These are phyloP conservation scores for Etheostoma perlongum DNA, from an alignment of 2,797 vertebrate genomes.

Conservation along the genomic window DNA sequence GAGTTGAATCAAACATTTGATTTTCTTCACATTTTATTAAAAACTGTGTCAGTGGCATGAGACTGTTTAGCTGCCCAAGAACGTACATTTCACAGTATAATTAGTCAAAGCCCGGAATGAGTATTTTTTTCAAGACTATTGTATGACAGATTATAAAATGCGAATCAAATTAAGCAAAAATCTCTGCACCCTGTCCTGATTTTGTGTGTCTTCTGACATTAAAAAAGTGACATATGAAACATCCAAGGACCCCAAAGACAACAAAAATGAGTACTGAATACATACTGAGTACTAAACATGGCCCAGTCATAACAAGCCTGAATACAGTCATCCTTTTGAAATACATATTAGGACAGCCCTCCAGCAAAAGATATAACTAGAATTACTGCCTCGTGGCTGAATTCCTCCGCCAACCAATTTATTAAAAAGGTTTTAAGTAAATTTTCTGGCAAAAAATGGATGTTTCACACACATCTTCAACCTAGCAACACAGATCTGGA, in stretches of 20 bases:
- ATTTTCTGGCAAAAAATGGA: too few species aligned
- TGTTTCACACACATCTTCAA: too few species aligned
- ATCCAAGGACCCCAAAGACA: slow-evolving; percentile 39
- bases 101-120: background rate
- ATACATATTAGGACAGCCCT: background rate
- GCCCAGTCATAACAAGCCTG: slow-evolving; percentile 12
- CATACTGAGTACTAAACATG: slow-evolving; percentile 10
- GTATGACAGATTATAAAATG: background rate
- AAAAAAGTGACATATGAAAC: slow-evolving; percentile 38
- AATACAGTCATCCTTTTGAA: slow-evolving; percentile 25
- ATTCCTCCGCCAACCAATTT: too few species aligned
- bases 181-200: background rate
- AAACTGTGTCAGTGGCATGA: background rate
- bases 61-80: background rate
- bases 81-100: background rate
- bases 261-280: too few species aligned
- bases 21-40: background rate
- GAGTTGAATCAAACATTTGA: background rate
- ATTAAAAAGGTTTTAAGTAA: too few species aligned
- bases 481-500: too few species aligned
- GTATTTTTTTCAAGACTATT: background rate
- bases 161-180: background rate
- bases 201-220: slow-evolving; percentile 19
- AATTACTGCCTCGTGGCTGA: too few species aligned
- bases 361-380: background rate